Conservation (phyloP, 2,888 invertebrate species). For the Neelides folsomi region DNA sequence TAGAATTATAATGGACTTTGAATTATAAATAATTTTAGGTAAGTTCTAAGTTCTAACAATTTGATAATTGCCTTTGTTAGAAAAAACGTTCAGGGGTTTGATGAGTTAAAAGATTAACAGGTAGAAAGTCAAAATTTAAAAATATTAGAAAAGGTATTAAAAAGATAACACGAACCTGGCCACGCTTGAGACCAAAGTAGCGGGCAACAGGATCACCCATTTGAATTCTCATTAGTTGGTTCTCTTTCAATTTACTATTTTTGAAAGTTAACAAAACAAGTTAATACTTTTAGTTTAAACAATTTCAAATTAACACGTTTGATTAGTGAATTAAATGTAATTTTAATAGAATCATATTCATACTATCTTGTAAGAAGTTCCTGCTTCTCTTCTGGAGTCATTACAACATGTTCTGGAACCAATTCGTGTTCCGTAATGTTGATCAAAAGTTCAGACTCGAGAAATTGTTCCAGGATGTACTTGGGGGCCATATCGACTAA, state of each 20-base stretch:
- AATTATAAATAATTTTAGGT: too few species aligned
- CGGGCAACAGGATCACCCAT: conserved; percentile 95
- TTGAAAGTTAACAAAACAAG: conserved; percentile 14
- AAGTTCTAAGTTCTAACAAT: too few species aligned
- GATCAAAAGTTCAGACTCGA: conserved; percentile 86
- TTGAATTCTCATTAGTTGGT: conserved; percentile 97
- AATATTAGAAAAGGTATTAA: conserved; percentile 5
- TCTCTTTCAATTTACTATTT: conserved; percentile 83
- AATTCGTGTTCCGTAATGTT: conserved; percentile 96
- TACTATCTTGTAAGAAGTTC: conserved; percentile 88
- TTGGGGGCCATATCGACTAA: conserved; percentile 97
- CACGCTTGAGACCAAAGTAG: conserved; percentile 94
- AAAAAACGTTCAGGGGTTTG: too few species aligned
- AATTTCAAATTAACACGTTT: conserved; percentile 1
- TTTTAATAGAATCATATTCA: conserved; percentile 42
- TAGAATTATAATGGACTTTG: too few species aligned
- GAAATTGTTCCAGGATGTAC: conserved; percentile 90
- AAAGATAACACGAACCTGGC: conserved; percentile 54
- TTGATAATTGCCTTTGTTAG: too few species aligned
- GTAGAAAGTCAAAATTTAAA: too few species aligned
- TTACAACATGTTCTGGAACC: conserved; percentile 96
- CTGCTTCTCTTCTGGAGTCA: conserved; percentile 93
- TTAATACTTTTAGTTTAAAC: conserved; percentile 12
- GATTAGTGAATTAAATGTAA: too few species aligned
- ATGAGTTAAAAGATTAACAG: too few species aligned